Conservation (phyloP, 2,888 invertebrate genomes). For the Lathronympha strigana region DNA sequence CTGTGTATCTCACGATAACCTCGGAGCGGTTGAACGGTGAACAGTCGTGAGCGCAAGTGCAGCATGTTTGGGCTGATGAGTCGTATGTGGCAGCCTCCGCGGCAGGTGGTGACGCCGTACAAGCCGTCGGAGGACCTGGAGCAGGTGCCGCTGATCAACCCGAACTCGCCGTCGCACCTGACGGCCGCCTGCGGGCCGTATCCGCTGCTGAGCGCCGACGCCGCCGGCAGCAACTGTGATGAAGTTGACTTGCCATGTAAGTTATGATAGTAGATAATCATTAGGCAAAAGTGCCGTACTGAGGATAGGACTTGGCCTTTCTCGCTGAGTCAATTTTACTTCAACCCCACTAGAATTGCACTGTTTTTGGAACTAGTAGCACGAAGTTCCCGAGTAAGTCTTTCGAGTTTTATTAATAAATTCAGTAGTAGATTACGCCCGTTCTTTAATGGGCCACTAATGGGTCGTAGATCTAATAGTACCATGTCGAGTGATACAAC, state of each 20-base stretch:
- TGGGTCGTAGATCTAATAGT: no score
- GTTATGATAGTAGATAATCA: constrained; percentile 44
- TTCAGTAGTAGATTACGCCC: no score
- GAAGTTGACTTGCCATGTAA: constrained; percentile 62
- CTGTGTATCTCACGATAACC: constrained; percentile 32
- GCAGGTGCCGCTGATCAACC: constrained; percentile 86
- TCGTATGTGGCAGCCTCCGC: constrained; percentile 88
- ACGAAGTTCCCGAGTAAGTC: no score
- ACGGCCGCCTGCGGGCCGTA: constrained; percentile 66
- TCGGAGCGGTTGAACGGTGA: neutral
- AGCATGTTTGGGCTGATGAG: constrained; percentile 35
- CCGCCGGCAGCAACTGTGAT: constrained; percentile 50
- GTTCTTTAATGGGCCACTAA: no score
- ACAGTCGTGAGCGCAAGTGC: constrained; percentile 9
- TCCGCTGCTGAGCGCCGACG: constrained; percentile 57
- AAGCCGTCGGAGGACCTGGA: constrained; percentile 94
- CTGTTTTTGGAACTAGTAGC: no score
- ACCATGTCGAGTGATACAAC: no score
- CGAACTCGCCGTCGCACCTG: constrained; percentile 79
- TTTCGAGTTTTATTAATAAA: no score
- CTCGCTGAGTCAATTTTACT: no score
- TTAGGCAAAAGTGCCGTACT: no score
- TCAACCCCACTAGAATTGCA: no score
- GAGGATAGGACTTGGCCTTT: no score
- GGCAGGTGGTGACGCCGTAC: constrained; percentile 95